Conservation (phyloP, 2,113 vertebrate genomes). For the Trematomus loennbergii region DNA sequence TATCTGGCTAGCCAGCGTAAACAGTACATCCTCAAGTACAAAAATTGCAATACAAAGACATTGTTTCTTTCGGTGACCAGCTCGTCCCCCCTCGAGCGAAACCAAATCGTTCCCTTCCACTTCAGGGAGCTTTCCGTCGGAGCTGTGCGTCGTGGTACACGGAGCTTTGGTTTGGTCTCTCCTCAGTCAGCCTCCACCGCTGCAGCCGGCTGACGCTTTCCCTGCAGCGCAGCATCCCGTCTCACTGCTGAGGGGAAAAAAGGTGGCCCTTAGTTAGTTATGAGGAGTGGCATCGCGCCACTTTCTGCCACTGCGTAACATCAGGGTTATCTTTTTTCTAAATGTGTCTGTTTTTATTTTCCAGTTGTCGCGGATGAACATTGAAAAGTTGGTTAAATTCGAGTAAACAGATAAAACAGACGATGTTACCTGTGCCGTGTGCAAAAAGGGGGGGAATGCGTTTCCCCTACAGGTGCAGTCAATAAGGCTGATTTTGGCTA, state of each 20-base stretch:
- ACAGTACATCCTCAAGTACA: constrained; percentile 55
- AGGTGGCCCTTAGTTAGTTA: constrained; percentile 55
- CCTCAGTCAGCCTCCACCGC: constrained; percentile 55
- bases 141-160: constrained; percentile 58
- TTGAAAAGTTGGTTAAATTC: background rate
- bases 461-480: background rate
- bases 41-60: background rate
- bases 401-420: background rate
- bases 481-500: background rate
- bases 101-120: constrained; percentile 6
- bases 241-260: constrained; percentile 25
- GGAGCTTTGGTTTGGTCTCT: constrained; percentile 36
- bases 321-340: background rate
- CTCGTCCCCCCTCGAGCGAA: constrained; percentile 1
- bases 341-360: background rate
- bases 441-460: background rate
- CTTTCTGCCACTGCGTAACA: background rate
- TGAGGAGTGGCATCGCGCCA: constrained; percentile 59
- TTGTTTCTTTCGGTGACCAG: constrained; percentile 1
- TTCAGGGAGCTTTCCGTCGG: constrained; percentile 26
- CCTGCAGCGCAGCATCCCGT: constrained; percentile 70
- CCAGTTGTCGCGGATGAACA: background rate
- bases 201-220: constrained; percentile 58
- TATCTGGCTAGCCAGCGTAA: constrained; percentile 34
- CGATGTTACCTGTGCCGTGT: background rate